Conservation (phyloP, 2,888 invertebrate genomes). For the Smittia sp. region DNA sequence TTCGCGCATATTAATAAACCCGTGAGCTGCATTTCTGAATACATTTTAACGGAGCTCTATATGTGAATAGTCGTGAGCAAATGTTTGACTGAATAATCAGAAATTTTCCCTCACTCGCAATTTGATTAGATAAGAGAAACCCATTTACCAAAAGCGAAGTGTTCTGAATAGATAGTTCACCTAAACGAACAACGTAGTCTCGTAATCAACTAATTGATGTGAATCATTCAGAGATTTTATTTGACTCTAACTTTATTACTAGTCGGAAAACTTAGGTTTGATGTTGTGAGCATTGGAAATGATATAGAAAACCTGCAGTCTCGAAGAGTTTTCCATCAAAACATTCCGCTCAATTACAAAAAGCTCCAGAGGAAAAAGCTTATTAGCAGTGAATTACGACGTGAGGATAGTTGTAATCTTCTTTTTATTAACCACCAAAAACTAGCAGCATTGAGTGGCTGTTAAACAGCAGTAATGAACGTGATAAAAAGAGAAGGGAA, state of each 20-base stretch:
- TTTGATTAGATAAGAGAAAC: no score
- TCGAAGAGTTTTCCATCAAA: background rate
- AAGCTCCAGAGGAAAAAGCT: no score
- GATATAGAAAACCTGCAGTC: background rate
- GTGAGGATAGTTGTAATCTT: conserved; percentile 6
- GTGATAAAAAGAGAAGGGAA: conserved; percentile 17
- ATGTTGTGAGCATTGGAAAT: background rate
- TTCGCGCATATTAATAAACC: conserved; percentile 14
- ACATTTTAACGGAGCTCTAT: background rate
- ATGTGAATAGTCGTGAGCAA: no score
- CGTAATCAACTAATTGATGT: conserved; percentile 24
- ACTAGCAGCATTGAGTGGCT: background rate
- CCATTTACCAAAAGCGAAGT: background rate
- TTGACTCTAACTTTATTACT: background rate
- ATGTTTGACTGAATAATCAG: no score
- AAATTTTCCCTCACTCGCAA: no score
- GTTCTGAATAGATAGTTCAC: background rate
- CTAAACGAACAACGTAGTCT: background rate
- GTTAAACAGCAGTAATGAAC: background rate
- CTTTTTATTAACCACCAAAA: conserved; percentile 17
- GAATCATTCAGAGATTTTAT: conserved; percentile 3
- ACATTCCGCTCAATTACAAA: no score
- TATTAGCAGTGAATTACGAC: conserved; percentile 1
- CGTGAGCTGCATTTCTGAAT: background rate
- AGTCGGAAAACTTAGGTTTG: background rate